phyloP scores from a whole-genome alignment of 2,113 vertebrate species.

The Hirundichthys speculiger region DNA sequence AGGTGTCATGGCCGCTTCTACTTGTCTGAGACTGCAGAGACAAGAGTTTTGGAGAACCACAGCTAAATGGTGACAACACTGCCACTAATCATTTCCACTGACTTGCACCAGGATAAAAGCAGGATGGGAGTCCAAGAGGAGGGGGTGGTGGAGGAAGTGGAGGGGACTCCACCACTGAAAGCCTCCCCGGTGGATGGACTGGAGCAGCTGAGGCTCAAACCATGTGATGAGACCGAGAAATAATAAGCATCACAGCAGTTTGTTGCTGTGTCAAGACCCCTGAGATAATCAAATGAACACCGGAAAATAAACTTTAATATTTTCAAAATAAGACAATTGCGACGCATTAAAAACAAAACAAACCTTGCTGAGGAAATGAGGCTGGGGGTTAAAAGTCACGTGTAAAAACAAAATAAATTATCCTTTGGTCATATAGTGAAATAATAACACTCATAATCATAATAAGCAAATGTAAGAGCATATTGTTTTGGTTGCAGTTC shows the following conservation, averaged over 20 bases:
- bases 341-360: background rate
- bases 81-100: conserved; percentile 12
- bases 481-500: too few relatives aligned
- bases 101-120: conserved; percentile 6
- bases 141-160: background rate
- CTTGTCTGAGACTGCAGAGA: background rate
- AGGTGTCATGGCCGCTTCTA: conserved; percentile 38
- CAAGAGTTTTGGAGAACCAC: too few relatives aligned
- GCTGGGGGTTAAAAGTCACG: too few relatives aligned
- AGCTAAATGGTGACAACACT: conserved; percentile 2
- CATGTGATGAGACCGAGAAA: conserved; percentile 57
- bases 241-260: conserved; percentile 53
- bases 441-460: too few relatives aligned
- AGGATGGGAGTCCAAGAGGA: conserved; percentile 1
- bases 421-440: too few relatives aligned
- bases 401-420: too few relatives aligned
- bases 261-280: conserved; percentile 4
- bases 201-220: conserved; percentile 78
- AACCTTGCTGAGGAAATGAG: too few relatives aligned
- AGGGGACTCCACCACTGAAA: conserved; percentile 30
- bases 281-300: background rate
- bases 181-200: conserved; percentile 60
- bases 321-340: conserved; percentile 50
- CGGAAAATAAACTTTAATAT: background rate
- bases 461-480: too few relatives aligned